These are phyloP conservation scores for Listronotus oregonensis DNA, from an alignment of 1,140 invertebrate genomes.

Conservation along the genomic window DNA sequence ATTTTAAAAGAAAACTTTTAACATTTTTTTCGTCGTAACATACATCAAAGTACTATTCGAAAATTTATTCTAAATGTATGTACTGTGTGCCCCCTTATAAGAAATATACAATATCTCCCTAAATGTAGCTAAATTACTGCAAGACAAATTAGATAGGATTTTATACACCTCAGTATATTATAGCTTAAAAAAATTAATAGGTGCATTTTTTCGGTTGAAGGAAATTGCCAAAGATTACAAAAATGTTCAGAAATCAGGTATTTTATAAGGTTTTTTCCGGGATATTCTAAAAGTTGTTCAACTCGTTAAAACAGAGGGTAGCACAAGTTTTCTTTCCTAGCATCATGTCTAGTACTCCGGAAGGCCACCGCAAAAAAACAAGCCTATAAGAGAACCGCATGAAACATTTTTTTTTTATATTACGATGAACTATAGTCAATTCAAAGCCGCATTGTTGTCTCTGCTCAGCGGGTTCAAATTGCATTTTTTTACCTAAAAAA, in stretches of 20 bases:
- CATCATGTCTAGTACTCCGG: too few relatives aligned
- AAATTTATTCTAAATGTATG: slow-evolving; percentile 15
- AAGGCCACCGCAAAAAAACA: too few relatives aligned
- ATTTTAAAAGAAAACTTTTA: slow-evolving; percentile 1
- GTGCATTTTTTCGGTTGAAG: slow-evolving; percentile 3
- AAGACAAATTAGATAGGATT: slow-evolving; percentile 13
- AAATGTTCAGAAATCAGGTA: background rate
- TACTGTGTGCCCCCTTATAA: slow-evolving; percentile 19
- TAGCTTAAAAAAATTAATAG: slow-evolving; percentile 1
- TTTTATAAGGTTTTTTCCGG: background rate
- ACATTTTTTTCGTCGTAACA: background rate
- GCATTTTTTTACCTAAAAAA: too few relatives aligned
- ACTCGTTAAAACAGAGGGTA: too few relatives aligned
- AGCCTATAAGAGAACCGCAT: too few relatives aligned
- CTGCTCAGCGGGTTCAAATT: too few relatives aligned
- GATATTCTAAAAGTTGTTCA: background rate
- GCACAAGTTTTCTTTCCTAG: too few relatives aligned
- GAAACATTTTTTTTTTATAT: too few relatives aligned
- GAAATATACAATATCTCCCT: slow-evolving; percentile 12
- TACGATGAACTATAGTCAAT: too few relatives aligned
- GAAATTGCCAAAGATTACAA: slow-evolving; percentile 5
- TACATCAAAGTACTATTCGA: background rate
- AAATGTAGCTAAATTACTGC: slow-evolving; percentile 15
- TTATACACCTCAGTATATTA: slow-evolving; percentile 14
- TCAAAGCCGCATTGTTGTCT: too few relatives aligned